These are phyloP conservation scores for Lanistes nyassanus DNA, from an alignment of 1,140 invertebrate genomes.

Conservation along the genomic window DNA sequence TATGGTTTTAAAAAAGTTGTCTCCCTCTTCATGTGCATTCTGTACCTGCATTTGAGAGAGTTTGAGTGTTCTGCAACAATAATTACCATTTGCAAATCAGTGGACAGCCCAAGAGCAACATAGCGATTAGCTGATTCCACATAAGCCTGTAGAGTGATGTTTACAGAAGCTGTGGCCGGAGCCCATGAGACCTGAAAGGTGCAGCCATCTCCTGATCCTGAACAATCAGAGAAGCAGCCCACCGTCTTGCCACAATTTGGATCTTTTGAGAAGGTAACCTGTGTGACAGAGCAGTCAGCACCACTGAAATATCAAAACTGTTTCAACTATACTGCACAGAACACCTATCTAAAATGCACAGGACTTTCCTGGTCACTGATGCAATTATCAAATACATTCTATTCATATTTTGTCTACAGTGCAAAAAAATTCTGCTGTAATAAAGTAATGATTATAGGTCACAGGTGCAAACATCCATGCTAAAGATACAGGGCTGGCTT, in stretches of 20 bases:
- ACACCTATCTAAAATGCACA: too few species aligned
- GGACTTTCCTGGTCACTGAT: too few species aligned
- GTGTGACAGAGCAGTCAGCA: neutral
- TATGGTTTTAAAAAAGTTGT: too few species aligned
- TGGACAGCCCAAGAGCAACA: conserved; percentile 6
- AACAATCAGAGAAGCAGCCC: conserved; percentile 9
- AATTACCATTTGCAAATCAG: conserved; percentile 1
- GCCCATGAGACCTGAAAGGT: neutral
- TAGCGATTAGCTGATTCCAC: neutral
- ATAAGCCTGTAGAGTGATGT: neutral
- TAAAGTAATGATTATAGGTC: too few species aligned
- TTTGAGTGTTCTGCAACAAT: neutral
- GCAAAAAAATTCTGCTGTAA: too few species aligned
- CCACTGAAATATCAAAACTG: neutral
- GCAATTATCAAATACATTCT: too few species aligned
- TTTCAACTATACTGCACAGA: too few species aligned
- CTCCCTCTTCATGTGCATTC: too few species aligned
- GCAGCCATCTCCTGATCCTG: neutral
- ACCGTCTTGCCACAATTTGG: neutral
- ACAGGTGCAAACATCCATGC: too few species aligned
- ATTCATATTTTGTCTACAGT: too few species aligned
- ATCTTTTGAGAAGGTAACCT: neutral
- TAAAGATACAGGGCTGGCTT: too few species aligned
- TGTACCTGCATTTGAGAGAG: neutral
- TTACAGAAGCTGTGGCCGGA: neutral